Evolutionary conservation across 2,113 vertebrate genomes (phyloP).

Genomic region (Oceanites oceanicus): DNA sequence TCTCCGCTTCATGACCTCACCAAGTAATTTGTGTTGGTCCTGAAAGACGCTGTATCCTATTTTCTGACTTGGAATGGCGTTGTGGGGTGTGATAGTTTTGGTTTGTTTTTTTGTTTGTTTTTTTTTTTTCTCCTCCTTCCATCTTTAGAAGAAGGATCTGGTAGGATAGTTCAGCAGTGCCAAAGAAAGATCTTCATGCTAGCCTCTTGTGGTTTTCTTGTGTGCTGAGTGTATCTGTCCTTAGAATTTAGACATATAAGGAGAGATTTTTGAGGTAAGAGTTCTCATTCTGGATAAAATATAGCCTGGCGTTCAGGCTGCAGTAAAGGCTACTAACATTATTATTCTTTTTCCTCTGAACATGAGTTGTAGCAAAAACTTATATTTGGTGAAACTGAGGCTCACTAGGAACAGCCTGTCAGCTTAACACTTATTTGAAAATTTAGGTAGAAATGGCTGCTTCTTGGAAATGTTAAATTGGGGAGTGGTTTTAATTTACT

Average conservation of each 20-base stretch:
- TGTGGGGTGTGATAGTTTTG: not conserved
- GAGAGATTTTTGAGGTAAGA: not conserved
- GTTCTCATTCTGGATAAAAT: not conserved
- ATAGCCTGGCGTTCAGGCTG: not conserved
- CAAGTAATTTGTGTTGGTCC: not conserved
- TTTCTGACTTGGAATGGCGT: not conserved
- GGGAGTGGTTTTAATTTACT: not conserved
- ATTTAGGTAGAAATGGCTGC: not conserved
- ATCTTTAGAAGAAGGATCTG: not conserved
- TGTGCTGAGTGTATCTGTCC: not conserved
- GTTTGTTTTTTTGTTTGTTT: not conserved
- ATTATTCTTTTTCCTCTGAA: not conserved
- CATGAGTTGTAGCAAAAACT: not conserved
- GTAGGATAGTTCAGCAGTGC: not conserved
- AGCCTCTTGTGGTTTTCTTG: not conserved
- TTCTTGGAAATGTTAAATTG: not conserved
- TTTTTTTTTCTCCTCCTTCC: not conserved
- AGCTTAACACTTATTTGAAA: not conserved
- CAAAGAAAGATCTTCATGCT: not conserved
- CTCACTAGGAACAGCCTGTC: not conserved
- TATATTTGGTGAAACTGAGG: not conserved
- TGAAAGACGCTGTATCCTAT: accelerated
- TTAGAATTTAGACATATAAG: not conserved
- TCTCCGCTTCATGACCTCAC: not conserved
- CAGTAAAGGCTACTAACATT: not conserved